Conservation (phyloP, 2,113 vertebrate species). For the Zosterops pallidus region DNA sequence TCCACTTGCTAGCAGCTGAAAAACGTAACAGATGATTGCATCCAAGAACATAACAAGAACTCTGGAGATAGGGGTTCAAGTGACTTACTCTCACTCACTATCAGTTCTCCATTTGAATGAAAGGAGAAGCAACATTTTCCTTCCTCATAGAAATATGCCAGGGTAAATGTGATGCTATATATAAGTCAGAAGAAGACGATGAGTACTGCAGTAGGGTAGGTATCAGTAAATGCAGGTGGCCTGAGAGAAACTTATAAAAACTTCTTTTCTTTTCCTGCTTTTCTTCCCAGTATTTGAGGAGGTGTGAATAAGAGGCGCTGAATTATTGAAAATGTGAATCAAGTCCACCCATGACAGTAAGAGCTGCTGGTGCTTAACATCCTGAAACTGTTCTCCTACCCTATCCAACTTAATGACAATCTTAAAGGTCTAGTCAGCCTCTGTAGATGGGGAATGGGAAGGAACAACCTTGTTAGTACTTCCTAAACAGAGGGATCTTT, state of each 20-base stretch:
- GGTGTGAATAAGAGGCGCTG: background rate
- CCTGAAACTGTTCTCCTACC: background rate
- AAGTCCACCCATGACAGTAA: background rate
- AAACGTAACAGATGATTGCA: background rate
- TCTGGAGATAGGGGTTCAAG: constrained; percentile 13
- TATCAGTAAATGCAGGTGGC: background rate
- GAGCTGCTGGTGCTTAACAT: background rate
- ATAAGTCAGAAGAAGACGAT: background rate
- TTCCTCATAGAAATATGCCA: background rate
- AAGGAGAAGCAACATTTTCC: background rate
- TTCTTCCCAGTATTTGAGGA: background rate
- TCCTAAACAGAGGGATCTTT: background rate
- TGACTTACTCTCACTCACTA: background rate
- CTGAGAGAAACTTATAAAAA: background rate
- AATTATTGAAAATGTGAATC: background rate
- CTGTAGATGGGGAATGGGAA: background rate
- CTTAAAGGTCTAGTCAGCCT: background rate
- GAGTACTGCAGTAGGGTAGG: background rate
- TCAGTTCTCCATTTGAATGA: background rate
- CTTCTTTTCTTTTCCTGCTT: background rate
- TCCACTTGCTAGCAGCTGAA: constrained; percentile 3
- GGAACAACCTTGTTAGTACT: background rate
- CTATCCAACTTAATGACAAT: background rate
- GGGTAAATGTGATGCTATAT: background rate
- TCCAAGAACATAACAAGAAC: constrained; percentile 18